Evolutionary conservation across 2,888 invertebrate species (phyloP).

Genomic region (Nudaria mundana): DNA sequence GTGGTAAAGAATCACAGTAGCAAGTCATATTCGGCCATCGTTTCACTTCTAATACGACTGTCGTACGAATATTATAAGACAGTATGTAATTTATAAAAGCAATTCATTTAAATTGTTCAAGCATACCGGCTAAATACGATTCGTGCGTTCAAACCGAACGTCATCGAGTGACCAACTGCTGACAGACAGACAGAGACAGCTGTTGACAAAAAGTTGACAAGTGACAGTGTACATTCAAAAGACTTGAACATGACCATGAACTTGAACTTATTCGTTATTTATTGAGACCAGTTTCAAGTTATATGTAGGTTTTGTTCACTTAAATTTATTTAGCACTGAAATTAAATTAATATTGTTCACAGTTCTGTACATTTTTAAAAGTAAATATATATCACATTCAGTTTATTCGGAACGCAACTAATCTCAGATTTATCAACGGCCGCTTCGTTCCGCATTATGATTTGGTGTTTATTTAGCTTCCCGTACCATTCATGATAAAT

Average conservation of each 20-base stretch:
- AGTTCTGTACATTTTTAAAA: too few relatives aligned
- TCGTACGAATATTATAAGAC: constrained; percentile 55
- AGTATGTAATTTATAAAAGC: constrained; percentile 72
- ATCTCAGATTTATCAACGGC: constrained; percentile 43
- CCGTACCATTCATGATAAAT: constrained; percentile 24
- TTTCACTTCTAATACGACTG: constrained; percentile 47
- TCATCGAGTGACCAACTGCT: constrained; percentile 68
- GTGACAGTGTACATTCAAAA: constrained; percentile 57
- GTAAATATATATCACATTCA: constrained; percentile 27
- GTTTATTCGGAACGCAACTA: constrained; percentile 49
- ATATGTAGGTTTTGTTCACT: constrained; percentile 16
- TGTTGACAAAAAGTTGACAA: constrained; percentile 44
- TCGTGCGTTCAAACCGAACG: constrained; percentile 60
- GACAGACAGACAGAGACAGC: constrained; percentile 5
- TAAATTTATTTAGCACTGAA: constrained; percentile 14
- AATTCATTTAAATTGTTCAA: constrained; percentile 67
- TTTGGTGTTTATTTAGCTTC: constrained; percentile 34
- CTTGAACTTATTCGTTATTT: constrained; percentile 53
- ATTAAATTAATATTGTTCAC: constrained; percentile 15
- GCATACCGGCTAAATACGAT: constrained; percentile 46
- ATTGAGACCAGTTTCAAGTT: too few relatives aligned
- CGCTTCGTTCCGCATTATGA: constrained; percentile 48
- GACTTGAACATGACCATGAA: constrained; percentile 52
- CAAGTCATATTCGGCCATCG: constrained; percentile 50
- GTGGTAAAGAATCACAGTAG: constrained; percentile 47